These are phyloP conservation scores for Aphodius sticticus DNA, from an alignment of 2,888 invertebrate genomes.

Conservation along the genomic window DNA sequence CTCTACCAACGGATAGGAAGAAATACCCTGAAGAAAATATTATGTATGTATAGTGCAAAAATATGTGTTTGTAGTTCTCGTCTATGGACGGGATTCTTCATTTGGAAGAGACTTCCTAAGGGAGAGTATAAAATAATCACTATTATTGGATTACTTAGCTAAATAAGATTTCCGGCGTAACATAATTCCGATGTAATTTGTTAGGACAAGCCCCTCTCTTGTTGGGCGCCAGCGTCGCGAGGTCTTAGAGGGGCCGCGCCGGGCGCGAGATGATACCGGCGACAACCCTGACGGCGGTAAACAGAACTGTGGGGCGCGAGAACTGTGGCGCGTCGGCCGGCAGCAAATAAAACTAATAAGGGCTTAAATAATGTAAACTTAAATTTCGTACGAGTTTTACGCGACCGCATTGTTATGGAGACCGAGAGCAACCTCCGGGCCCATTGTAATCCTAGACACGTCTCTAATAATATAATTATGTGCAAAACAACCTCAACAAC, in stretches of 20 bases:
- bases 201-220: constrained; percentile 7
- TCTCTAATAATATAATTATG: constrained; percentile 25
- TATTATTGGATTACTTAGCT: constrained; percentile 19
- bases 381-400: constrained; percentile 19
- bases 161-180: constrained; percentile 21
- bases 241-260: background rate
- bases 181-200: constrained; percentile 12
- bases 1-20: too few species aligned
- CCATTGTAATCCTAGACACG: constrained; percentile 22
- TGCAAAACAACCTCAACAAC: constrained; percentile 23
- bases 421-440: constrained; percentile 11
- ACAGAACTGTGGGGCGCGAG: constrained; percentile 12
- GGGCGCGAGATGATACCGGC: background rate
- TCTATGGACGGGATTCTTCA: background rate
- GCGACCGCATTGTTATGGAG: constrained; percentile 23
- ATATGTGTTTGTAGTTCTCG: background rate
- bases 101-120: background rate
- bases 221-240: background rate
- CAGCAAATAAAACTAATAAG: constrained; percentile 19
- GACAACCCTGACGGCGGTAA: too few species aligned
- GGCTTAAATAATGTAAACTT: constrained; percentile 23
- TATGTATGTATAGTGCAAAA: too few species aligned
- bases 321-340: background rate
- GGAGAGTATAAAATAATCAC: constrained; percentile 15
- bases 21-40: too few species aligned